Evolutionary conservation across 2,888 invertebrate genomes (phyloP), one percentile per base, ranked within the genome.

Genomic region (Thymelicus sylvestris): DNA sequence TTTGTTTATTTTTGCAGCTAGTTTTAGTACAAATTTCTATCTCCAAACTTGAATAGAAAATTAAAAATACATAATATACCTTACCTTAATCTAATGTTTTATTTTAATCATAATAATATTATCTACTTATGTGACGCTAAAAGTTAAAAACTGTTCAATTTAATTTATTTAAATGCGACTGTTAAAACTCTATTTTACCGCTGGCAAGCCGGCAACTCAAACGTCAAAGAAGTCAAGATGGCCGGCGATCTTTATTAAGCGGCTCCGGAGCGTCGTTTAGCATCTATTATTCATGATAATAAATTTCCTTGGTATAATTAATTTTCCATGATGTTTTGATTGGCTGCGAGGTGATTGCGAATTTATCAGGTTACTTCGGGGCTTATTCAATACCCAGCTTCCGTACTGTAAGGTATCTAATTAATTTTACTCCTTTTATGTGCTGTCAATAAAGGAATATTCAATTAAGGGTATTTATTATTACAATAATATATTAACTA

Each of bases 271-370:
- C 50, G 60, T 62, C 64, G 59, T 50, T 64, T 24, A 41, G 24
- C 69, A 50, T 64, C 59, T 69, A 69, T 69, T 69, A 69, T 69
- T 69, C 64, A 69, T 69, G 64, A 69, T 69, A 69, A 69, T 69
- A 65, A 69, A 69, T 69, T 69, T 69, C 69, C 64, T 69, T 59
- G 48, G 48, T 50, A 69, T 69, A 65, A 69, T 69, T 59, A 69
- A 69, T 69, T 59, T 57, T 64, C 39, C 60, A 65, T 65, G 64
- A 69, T 64, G 69, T 69, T 69, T 69, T 69, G 64, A 69, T 69
- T 65, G 69, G 64, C 59, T 44, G 61, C 48, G 41, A 24, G 69
- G 48, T 69, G 64, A 65, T 64, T 70, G 59, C 64, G 48, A 69
- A 62, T 70, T 70, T 70, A 65, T 65, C 64, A 69, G 2, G 38